phyloP scores from a whole-genome alignment of 2,113 vertebrate genomes.

The Asarcornis scutulata region DNA sequence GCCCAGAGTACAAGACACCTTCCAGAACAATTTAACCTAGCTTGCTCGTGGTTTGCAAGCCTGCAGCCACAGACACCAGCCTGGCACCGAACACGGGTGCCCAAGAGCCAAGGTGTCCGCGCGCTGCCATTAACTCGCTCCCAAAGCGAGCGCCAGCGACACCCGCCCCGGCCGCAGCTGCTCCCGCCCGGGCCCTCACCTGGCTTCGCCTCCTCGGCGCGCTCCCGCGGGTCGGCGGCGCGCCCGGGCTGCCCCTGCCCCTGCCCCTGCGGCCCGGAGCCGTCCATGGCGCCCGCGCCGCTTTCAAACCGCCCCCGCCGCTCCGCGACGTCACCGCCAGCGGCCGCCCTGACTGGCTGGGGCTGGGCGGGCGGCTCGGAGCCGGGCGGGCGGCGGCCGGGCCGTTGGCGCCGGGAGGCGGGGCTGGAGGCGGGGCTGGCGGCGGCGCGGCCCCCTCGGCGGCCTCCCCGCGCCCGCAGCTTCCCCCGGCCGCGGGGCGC shows the following conservation, averaged over 20 bases:
- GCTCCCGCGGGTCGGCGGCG: background rate
- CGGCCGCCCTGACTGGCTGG: background rate
- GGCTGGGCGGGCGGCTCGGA: background rate
- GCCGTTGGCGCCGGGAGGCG: background rate
- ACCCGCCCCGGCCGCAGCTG: too few relatives aligned
- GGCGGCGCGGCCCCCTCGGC: too few relatives aligned
- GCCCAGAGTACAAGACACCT: accelerated
- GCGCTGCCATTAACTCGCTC: background rate
- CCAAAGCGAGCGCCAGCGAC: too few relatives aligned
- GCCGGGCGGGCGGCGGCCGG: background rate
- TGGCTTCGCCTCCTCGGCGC: background rate
- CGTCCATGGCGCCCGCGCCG: background rate
- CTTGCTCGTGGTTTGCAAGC: background rate
- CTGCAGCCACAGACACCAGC: background rate
- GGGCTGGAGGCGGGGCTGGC: too few relatives aligned
- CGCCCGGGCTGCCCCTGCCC: background rate
- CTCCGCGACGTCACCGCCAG: background rate
- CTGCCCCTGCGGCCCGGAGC: background rate
- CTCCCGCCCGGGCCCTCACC: background rate
- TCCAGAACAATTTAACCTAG: background rate
- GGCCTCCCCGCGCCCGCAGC: too few relatives aligned
- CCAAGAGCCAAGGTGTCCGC: too few relatives aligned
- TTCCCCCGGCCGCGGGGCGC: too few relatives aligned
- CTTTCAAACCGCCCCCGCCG: background rate
- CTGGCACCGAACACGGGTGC: too few relatives aligned